Evolutionary conservation across 2,113 vertebrate species (phyloP).

Genomic region (Loxodonta africana): DNA sequence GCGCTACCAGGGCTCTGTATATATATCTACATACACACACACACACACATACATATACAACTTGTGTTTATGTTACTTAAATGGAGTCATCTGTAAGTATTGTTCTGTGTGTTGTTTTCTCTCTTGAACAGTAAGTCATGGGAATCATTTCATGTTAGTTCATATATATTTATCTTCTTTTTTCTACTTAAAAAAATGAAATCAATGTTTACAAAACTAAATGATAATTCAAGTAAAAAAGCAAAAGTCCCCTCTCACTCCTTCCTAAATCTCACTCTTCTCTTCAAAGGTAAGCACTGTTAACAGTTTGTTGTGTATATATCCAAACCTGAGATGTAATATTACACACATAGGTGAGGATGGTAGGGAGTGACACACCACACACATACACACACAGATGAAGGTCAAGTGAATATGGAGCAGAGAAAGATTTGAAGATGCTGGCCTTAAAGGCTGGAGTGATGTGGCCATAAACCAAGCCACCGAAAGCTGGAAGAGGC

Average conservation of each 20-base stretch:
- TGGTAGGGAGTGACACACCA: neutral
- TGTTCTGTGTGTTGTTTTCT: neutral
- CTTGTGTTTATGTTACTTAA: neutral
- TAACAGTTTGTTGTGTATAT: too few species aligned
- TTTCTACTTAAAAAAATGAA: conserved; percentile 14
- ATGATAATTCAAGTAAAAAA: neutral
- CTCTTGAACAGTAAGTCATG: neutral
- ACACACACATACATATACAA: too few species aligned
- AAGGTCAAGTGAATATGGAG: neutral
- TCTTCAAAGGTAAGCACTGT: neutral
- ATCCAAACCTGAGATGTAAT: neutral
- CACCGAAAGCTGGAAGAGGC: neutral
- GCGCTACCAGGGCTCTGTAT: too few species aligned
- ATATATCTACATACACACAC: too few species aligned
- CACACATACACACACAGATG: neutral
- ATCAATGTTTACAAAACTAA: conserved; percentile 9
- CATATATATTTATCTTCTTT: neutral
- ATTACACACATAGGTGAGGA: neutral
- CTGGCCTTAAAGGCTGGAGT: too few species aligned
- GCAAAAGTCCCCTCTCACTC: neutral
- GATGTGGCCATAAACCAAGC: too few species aligned
- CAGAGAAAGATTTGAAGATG: neutral
- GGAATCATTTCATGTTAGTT: neutral
- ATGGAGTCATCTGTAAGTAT: neutral
- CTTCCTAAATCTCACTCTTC: neutral